Percentiles rank a stretch among this genome's conserved stretches.
These are phyloP conservation scores for Hapalemur alaotrensis DNA, from an alignment of 2,797 vertebrate genomes.

Conservation along the genomic window DNA sequence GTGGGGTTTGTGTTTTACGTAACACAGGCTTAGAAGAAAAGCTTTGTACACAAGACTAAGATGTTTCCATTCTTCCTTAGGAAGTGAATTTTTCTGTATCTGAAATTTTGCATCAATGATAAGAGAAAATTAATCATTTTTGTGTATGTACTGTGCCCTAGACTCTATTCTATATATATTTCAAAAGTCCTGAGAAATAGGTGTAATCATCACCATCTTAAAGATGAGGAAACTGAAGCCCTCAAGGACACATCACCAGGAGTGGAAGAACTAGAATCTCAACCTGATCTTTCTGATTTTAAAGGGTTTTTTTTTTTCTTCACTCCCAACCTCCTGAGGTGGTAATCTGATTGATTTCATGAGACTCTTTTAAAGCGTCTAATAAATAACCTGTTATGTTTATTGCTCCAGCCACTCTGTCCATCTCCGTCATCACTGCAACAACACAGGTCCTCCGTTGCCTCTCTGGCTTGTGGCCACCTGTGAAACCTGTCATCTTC, in stretches of 20 bases:
- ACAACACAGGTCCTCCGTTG: too few relatives aligned
- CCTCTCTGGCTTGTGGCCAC: too few relatives aligned
- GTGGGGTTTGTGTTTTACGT: not conserved
- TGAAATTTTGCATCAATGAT: not conserved
- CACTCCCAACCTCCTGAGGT: too few relatives aligned
- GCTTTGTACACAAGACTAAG: not conserved
- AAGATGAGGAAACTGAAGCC: not conserved
- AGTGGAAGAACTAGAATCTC: not conserved
- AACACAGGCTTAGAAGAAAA: not conserved
- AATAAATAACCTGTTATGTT: too few relatives aligned
- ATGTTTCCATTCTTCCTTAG: not conserved
- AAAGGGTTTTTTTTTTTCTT: not conserved
- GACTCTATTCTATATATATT: not conserved
- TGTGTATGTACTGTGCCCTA: not conserved
- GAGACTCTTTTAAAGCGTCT: too few relatives aligned
- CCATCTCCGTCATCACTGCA: too few relatives aligned
- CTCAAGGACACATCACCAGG: not conserved
- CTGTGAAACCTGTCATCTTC: too few relatives aligned
- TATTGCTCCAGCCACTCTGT: too few relatives aligned
- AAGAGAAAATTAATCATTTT: not conserved
- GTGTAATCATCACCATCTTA: not conserved
- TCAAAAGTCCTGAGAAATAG: not conserved
- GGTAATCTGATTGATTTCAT: too few relatives aligned
- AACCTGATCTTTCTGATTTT: not conserved
- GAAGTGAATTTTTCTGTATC: not conserved